A percentile compares a stretch with the other conserved stretches of the same genome.
Conservation (phyloP, 2,888 invertebrate species). For the Nebria salina region DNA sequence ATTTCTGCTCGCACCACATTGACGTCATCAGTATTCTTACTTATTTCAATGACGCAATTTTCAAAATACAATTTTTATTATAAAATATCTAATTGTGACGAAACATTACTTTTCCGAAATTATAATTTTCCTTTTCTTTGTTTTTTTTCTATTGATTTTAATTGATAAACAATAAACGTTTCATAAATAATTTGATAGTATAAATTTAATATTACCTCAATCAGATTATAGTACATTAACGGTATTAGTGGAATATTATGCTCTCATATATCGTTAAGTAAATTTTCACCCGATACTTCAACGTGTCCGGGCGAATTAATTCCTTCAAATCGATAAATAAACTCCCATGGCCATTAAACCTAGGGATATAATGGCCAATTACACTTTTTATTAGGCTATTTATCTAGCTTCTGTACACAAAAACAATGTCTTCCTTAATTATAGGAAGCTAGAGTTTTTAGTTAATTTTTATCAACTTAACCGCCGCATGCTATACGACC, state of each 20-base stretch:
- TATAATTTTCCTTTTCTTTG: no score
- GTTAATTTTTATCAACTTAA: not conserved
- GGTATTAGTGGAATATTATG: no score
- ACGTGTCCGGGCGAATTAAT: not conserved
- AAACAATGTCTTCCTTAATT: conserved; percentile 8
- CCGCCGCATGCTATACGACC: conserved; percentile 3
- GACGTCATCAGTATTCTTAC: no score
- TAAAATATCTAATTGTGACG: no score
- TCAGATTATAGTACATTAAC: no score
- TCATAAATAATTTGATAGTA: no score
- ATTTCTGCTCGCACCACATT: not conserved
- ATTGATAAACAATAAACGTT: no score
- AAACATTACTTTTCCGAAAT: no score
- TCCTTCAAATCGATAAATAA: conserved; percentile 14
- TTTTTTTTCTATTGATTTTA: no score
- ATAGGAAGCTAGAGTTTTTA: not conserved
- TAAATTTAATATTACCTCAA: no score
- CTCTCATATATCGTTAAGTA: not conserved
- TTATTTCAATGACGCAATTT: no score
- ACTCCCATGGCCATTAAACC: conserved; percentile 19
- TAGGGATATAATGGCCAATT: conserved; percentile 22
- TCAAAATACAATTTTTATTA: no score
- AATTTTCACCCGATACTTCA: not conserved
- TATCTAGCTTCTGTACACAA: conserved; percentile 14
- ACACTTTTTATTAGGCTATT: conserved; percentile 29